Base-by-base conservation (phyloP, 2,113 vertebrate genomes). In the Laticauda laticaudata region DNA sequence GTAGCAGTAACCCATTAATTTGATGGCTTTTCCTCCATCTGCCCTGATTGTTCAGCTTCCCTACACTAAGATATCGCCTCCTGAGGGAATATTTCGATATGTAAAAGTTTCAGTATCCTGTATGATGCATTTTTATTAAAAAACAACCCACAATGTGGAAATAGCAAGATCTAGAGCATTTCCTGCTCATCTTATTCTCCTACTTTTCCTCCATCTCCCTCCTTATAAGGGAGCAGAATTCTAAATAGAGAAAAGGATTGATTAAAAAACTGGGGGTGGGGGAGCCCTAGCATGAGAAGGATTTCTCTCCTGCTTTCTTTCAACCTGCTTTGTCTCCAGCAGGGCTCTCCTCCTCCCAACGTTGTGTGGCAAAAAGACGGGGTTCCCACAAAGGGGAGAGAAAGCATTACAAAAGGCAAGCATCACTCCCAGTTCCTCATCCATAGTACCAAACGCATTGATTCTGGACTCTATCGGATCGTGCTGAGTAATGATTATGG, bases 361-460 rank as follows among this genome's bases (percentile, higher is more conserved):
- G 93, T 97, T 61, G 95, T 91, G 57, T 97, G 97, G 97, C 95
- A 98, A 90, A 98, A 98, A 92, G 96, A 97, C 2, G 94, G 96
- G 11, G 24, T 96, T 64, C 89, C 94, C 85, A 95, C 97, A 14
- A 95, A 90, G 45, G 97, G 95, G 87, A 93, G 21, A 15, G 97
- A 97, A 93, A 94, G 95, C 91, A 98, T 98, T 95, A 97, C 94
- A 59, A 97, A 97, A 85, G 94, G 95, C 61, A 96, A 97, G 90
- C 96, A 93, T 90, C 94, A 96, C 94, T 97, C 97, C 55, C 95
- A 98, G 95, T 97, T 98, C 92, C 96, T 98, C 93, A 96, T 96
- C 92, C 95, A 95, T 45, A 97, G 95, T 1, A 96, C 91, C 88
- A 95, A 96, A 64, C 45, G 87, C 81, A 96, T 96, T 1, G 95